Conservation (phyloP, 2,888 invertebrate genomes). For the Mystacides longicornis region DNA sequence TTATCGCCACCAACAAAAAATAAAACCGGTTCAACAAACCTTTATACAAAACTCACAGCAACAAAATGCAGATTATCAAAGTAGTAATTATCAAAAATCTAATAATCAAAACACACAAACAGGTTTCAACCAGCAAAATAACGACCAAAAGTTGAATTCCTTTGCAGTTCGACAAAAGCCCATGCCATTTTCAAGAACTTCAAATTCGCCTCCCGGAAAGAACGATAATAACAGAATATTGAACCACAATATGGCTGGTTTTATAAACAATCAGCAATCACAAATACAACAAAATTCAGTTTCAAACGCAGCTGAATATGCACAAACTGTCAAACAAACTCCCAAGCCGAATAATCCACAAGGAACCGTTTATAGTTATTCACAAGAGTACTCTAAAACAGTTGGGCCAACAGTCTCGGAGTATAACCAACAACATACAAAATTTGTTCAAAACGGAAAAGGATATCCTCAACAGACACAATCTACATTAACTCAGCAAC, state of each 20-base stretch:
- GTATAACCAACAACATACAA: constrained; percentile 7
- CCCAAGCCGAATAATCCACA: background rate
- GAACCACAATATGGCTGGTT: background rate
- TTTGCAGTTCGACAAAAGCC: constrained; percentile 1
- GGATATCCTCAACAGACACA: background rate
- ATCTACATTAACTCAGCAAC: background rate
- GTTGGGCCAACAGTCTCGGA: constrained; percentile 4
- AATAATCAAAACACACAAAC: background rate
- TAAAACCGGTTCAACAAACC: background rate
- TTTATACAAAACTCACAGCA: constrained; percentile 1
- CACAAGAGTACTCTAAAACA: background rate
- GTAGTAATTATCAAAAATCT: background rate
- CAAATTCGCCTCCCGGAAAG: background rate
- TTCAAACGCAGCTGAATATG: too few relatives aligned
- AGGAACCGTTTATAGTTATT: background rate
- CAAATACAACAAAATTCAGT: background rate
- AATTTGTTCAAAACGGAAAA: constrained; percentile 3
- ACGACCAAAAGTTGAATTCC: background rate
- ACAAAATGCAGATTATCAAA: background rate
- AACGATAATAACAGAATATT: background rate
- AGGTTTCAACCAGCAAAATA: background rate
- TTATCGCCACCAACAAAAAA: background rate
- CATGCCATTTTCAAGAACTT: background rate
- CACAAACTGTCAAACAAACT: background rate
- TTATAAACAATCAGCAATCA: background rate